phyloP scores from a whole-genome alignment of 2,113 vertebrate genomes.

The Pterocles burchelli region DNA sequence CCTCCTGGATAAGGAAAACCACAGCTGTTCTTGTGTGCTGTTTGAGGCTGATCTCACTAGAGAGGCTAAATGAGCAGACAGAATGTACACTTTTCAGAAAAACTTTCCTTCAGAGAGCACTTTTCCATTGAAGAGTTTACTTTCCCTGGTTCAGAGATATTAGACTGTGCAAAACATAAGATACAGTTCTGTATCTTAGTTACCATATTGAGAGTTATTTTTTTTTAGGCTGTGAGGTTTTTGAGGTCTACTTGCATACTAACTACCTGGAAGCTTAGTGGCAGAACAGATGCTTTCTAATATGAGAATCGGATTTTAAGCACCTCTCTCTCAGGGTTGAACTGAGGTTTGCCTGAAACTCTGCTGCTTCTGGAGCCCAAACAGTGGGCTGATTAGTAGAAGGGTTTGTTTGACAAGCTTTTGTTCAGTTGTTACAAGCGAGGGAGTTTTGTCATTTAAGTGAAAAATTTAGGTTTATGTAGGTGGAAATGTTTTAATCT shows the following conservation, averaged over 20 bases:
- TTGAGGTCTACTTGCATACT: background rate
- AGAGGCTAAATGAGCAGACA: background rate
- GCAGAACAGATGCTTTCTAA: background rate
- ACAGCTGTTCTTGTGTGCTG: background rate
- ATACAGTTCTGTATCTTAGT: background rate
- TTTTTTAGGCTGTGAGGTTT: background rate
- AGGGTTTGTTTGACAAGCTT: background rate
- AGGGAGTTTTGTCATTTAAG: background rate
- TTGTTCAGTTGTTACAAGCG: background rate
- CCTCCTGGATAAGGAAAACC: background rate
- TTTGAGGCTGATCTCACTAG: background rate
- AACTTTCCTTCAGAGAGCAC: background rate
- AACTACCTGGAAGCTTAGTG: background rate
- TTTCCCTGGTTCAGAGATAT: background rate
- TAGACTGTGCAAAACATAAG: background rate
- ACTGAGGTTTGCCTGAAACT: background rate
- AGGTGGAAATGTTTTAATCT: conserved; percentile 47
- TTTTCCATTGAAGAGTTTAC: background rate
- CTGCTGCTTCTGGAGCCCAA: conserved; percentile 1
- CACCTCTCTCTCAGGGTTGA: background rate
- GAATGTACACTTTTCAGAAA: background rate
- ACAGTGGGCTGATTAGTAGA: background rate
- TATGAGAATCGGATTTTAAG: background rate
- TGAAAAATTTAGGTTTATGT: background rate
- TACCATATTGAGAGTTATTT: background rate